Base-by-base conservation (phyloP, 2,888 invertebrate species). In the Eucera pruinosa region DNA sequence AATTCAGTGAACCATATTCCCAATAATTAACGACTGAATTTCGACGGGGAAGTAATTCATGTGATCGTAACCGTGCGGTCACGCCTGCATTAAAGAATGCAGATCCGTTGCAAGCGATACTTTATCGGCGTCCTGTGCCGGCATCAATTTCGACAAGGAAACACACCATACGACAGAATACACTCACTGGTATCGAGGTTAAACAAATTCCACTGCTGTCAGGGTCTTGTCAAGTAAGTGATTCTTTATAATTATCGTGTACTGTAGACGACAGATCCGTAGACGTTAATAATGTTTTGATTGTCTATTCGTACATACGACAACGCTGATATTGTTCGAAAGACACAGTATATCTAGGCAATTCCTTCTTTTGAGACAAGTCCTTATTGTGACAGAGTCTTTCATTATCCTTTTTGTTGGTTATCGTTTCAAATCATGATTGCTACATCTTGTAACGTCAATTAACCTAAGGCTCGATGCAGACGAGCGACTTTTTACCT, bases 21-120 rank as follows among this genome's bases (percentile, higher is more conserved):
- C 7, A 9, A 47, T 41, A 39, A 41, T 52, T 15, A 5, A 30
- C 23, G 47, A 27, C n/a, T 27, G 27, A 23, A 27, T 48, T n/a
- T 11, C 18, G 36, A 36, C 11, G 9, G 33, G 18, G 4, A 47
- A 57, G 30, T 50, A 45, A 45, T 52, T 27, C 25, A 68, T 68
- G 77, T 54, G n/a, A 70, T 11, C n/a, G 25, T 77, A 39, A 43
- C 9, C 1, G 13, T 47, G 9, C 39, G 47, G 39, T 58, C 25
- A 60, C 30, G 36, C 2, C 60, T 55, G 78, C 79, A 54, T 61
- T 72, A n/a, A 67, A 78, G 79, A 41, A 78, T 78, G 78, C 78
- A 64, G 62, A 30, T 25, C 62, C 15, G 36, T 62, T 72, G 43
- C 48, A 15, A 78, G 33, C 66, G 52, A 71, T 48, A 78, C 58